These are phyloP conservation scores for Protodeltote pygarga DNA, from an alignment of 2,888 invertebrate genomes.

Conservation along the genomic window DNA sequence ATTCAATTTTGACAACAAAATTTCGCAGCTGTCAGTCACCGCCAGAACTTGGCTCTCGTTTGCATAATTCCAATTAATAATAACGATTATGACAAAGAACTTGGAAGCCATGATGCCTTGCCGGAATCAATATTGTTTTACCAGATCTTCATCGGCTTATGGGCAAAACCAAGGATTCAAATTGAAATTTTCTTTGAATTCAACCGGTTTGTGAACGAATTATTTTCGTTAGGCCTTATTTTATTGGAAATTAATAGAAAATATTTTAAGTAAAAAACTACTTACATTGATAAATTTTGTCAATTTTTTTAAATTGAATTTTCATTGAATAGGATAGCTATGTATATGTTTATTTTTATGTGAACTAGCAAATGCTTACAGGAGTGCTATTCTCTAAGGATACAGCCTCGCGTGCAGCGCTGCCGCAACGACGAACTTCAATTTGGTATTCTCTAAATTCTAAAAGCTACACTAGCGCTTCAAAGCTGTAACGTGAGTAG, in stretches of 20 bases:
- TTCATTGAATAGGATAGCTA: no score
- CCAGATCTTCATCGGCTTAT: slow-evolving; percentile 48
- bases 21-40: slow-evolving; percentile 50
- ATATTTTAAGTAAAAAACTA: neutral
- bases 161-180: slow-evolving; percentile 40
- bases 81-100: slow-evolving; percentile 65
- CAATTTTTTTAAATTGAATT: neutral
- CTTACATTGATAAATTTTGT: no score
- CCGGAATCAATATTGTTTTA: slow-evolving; percentile 65
- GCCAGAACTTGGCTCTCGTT: slow-evolving; percentile 62
- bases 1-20: slow-evolving; percentile 31
- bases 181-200: slow-evolving; percentile 52
- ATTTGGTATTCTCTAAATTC: no score
- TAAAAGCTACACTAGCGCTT: no score
- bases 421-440: no score
- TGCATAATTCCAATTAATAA: slow-evolving; percentile 79
- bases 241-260: slow-evolving; percentile 7
- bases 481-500: no score
- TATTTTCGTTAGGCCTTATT: slow-evolving; percentile 34
- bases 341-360: no score
- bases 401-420: no score
- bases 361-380: no score
- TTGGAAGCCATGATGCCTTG: slow-evolving; percentile 52
- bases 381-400: no score
- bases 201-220: slow-evolving; percentile 45